phyloP scores from a whole-genome alignment of 2,888 invertebrate species.

The Biston stratarius region DNA sequence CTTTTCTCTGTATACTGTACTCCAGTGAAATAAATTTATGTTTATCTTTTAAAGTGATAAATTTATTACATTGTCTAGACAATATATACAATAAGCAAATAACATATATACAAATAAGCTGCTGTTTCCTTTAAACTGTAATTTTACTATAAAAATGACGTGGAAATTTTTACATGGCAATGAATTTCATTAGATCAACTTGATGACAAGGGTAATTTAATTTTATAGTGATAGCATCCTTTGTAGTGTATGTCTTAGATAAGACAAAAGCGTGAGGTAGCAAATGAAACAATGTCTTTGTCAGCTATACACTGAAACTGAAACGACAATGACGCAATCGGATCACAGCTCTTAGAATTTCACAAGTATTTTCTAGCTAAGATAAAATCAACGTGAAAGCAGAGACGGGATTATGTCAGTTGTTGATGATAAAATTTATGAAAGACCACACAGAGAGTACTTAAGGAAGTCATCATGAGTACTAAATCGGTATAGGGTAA shows the following conservation, averaged over 20 bases:
- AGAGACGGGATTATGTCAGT: conserved; percentile 13
- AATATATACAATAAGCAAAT: no score
- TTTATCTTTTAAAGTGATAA: no score
- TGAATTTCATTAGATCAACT: no score
- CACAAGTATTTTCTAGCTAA: conserved; percentile 19
- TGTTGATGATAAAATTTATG: background rate
- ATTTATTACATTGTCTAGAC: no score
- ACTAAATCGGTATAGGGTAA: conserved; percentile 3
- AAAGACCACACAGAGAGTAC: conserved; percentile 15
- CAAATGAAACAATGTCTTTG: conserved; percentile 70
- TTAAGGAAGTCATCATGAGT: conserved; percentile 20
- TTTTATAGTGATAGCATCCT: background rate
- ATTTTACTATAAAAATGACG: no score
- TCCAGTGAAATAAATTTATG: no score
- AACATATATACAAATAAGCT: no score
- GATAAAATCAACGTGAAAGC: conserved; percentile 36
- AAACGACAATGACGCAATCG: conserved; percentile 52
- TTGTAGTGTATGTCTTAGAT: background rate
- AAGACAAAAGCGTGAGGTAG: conserved; percentile 26
- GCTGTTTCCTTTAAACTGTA: no score
- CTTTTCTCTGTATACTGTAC: no score
- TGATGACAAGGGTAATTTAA: no score
- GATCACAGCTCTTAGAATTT: conserved; percentile 53
- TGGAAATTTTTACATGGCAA: no score
- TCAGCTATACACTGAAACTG: conserved; percentile 53